Percentiles rank a stretch among this genome's conserved stretches.
Evolutionary conservation across 1,140 invertebrate genomes (phyloP).

Genomic region (Paramacrobiotus metropolitanus): DNA sequence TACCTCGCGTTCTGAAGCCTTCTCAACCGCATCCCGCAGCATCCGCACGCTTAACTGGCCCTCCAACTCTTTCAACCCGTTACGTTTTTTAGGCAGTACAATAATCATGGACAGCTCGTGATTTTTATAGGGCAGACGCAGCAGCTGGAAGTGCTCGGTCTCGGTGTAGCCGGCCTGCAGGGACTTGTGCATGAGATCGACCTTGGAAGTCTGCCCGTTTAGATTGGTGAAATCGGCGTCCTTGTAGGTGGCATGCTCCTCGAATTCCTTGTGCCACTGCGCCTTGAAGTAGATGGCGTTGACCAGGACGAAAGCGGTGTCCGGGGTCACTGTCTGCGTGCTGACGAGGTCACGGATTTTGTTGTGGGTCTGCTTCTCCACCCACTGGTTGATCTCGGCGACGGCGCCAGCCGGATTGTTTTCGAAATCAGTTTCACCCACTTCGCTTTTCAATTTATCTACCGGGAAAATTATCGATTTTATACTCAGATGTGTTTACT

Average conservation of each 20-base stretch:
- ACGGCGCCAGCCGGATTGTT: too few relatives aligned
- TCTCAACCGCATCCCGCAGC: too few relatives aligned
- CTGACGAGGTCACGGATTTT: neutral
- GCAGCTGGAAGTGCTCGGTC: conserved; percentile 31
- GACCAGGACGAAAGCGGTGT: neutral
- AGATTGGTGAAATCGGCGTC: conserved; percentile 45
- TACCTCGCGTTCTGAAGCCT: too few relatives aligned
- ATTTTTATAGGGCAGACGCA: conserved; percentile 44
- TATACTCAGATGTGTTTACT: too few relatives aligned
- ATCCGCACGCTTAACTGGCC: neutral
- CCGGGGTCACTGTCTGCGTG: neutral
- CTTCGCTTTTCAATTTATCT: too few relatives aligned
- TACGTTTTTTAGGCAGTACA: conserved; percentile 17
- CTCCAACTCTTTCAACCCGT: conserved; percentile 14
- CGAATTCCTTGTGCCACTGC: conserved; percentile 45
- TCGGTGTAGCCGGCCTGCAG: conserved; percentile 20
- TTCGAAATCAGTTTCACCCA: too few relatives aligned
- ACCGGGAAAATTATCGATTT: too few relatives aligned
- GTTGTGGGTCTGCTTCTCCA: neutral
- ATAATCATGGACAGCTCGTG: conserved; percentile 20
- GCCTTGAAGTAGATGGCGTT: conserved; percentile 15
- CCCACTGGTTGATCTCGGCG: neutral
- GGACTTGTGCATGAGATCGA: conserved; percentile 48
- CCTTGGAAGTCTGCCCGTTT: conserved; percentile 33
- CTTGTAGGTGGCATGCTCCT: conserved; percentile 27